Base-by-base conservation (phyloP, 1,140 invertebrate genomes). In the Drusus annulatus region DNA sequence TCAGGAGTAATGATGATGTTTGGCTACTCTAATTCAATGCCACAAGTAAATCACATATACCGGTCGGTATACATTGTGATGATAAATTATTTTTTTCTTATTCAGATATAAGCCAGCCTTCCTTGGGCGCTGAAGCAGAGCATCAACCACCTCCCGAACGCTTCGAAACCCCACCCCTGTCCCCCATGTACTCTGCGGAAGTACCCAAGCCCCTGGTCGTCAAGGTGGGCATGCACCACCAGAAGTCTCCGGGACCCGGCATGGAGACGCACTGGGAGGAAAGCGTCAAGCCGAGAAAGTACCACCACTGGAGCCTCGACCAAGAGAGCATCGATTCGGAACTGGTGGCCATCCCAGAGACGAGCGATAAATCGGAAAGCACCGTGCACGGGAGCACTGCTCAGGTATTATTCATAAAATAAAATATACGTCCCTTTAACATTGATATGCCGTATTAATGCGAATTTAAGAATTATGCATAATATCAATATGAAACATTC, bases 271-370 rank as follows among this genome's bases (percentile, higher is more conserved):
- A 94, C 74, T 94, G 92, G 93, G 93, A 94, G 84, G 93, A 94
- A 85, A 87, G 88, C 15, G 89, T 88, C 28, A 88, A 88, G 78
- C 88, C 84, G 51, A 86, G 85, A 80, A 88, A 89, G 82, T 91
- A 91, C 83, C 90, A 90, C 36, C 93, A 94, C 85, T 94, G 93
- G 86, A 95, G 94, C 79, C 88, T 94, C 80, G 95, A 96, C 87
- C 93, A 92, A 75, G 95, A 97, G 87, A 95, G 96, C 84, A 94
- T 94, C 7, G 96, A 97, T 88, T 95, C 94, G 25, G 95, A 96
- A 87, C 88, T 97, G 84, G 95, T 96, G 79, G 95, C 94, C 78
- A 96, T 97, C 86, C 95, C 95, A 45, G 96, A 97, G 89, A 91
- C 88, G 45, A 95, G 95, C 87, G 94, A 96, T 85, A 94, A 95